Percentiles rank a stretch among this genome's conserved stretches.
Conservation (phyloP, 2,888 invertebrate genomes). For the Hyalella azteca region DNA sequence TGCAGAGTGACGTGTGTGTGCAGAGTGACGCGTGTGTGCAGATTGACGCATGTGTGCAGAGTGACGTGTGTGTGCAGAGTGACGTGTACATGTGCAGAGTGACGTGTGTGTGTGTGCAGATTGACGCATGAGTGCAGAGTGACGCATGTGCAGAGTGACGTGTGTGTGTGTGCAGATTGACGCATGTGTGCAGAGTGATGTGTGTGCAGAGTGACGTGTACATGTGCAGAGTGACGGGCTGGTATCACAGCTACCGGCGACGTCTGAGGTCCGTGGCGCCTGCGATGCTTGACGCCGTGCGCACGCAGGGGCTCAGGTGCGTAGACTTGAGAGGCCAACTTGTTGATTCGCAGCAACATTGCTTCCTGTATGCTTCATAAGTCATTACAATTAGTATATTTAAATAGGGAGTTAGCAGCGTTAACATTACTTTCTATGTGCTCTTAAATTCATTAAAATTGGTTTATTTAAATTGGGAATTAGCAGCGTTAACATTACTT, state of each 20-base stretch:
- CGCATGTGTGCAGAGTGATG: background rate
- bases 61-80: background rate
- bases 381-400: too few relatives aligned
- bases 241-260: conserved; percentile 21
- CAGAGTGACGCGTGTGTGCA: background rate
- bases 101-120: background rate
- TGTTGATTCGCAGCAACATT: too few relatives aligned
- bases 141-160: background rate
- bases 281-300: background rate
- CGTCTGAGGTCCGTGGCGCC: conserved; percentile 20
- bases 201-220: background rate
- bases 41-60: background rate
- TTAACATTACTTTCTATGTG: too few relatives aligned
- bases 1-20: background rate
- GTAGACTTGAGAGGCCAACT: too few relatives aligned
- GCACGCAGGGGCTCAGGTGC: background rate
- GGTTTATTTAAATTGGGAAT: too few relatives aligned
- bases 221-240: background rate
- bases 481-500: too few relatives aligned
- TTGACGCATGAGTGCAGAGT: background rate
- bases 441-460: too few relatives aligned
- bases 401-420: too few relatives aligned
- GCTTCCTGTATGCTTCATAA: too few relatives aligned
- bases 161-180: background rate
- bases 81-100: background rate